phyloP scores from a whole-genome alignment of 2,797 vertebrate species.

The Aulostomus chinensis region DNA sequence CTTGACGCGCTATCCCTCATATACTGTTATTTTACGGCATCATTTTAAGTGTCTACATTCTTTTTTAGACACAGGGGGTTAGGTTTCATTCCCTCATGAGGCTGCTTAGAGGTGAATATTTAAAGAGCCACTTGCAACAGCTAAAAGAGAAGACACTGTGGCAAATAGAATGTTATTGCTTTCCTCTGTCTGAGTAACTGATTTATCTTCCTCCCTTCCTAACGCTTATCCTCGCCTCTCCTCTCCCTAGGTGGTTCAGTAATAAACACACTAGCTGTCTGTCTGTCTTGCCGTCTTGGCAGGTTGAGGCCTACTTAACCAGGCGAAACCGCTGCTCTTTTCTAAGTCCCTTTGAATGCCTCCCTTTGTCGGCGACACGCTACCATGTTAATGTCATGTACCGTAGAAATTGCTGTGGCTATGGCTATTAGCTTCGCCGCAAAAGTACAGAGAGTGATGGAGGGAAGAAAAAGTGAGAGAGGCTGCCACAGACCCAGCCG shows the following conservation, averaged over 20 bases:
- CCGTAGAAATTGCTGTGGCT: constrained; percentile 99
- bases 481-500: constrained; percentile 91
- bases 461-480: constrained; percentile 77
- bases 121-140: constrained; percentile 24
- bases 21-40: constrained; percentile 40
- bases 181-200: constrained; percentile 14
- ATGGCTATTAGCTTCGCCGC: constrained; percentile 99
- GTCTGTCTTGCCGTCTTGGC: constrained; percentile 74
- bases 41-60: constrained; percentile 49
- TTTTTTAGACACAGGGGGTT: constrained; percentile 28
- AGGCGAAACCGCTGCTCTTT: constrained; percentile 78
- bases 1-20: constrained; percentile 11
- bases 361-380: constrained; percentile 81
- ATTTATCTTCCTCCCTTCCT: constrained; percentile 18
- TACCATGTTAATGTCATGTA: constrained; percentile 98
- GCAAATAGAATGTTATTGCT: constrained; percentile 30
- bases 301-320: constrained; percentile 82
- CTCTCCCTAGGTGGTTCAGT: constrained; percentile 69
- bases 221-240: constrained; percentile 12
- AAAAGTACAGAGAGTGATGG: constrained; percentile 90
- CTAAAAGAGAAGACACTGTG: constrained; percentile 6
- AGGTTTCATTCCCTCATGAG: constrained; percentile 38
- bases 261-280: constrained; percentile 83
- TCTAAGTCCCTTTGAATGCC: constrained; percentile 80
- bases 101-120: constrained; percentile 28